These are phyloP conservation scores for Triplophysa bombifrons DNA, from an alignment of 2,797 vertebrate genomes.

Conservation along the genomic window DNA sequence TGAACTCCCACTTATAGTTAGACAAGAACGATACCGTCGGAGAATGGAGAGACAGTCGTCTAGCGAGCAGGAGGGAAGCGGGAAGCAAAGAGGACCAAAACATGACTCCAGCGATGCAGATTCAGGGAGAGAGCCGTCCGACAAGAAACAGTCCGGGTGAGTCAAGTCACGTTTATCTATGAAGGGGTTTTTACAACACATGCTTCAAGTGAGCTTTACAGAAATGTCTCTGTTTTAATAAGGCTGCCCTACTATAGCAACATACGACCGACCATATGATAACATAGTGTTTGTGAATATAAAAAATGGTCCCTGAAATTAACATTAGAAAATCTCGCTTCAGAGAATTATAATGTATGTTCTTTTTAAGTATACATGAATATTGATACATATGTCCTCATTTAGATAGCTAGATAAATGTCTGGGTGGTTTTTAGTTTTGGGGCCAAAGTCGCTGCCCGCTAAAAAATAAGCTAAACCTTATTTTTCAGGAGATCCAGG, in stretches of 20 bases:
- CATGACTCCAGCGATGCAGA: conserved; percentile 90
- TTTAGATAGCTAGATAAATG: not conserved
- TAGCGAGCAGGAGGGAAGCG: conserved; percentile 80
- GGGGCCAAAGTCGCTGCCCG: not conserved
- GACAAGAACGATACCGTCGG: conserved; percentile 79
- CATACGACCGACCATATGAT: not conserved
- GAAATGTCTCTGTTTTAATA: not conserved
- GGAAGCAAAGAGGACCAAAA: conserved; percentile 81
- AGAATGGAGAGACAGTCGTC: conserved; percentile 80
- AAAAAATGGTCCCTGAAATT: not conserved
- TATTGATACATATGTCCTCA: not conserved
- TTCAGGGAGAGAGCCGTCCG: conserved; percentile 79
- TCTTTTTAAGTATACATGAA: too few relatives aligned
- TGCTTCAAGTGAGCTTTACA: not conserved
- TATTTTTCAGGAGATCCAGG: not conserved
- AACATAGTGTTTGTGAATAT: not conserved
- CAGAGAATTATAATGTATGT: too few relatives aligned
- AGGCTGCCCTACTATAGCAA: too few relatives aligned
- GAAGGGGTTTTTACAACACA: not conserved
- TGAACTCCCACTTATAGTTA: conserved; percentile 75
- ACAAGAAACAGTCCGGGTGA: conserved; percentile 77
- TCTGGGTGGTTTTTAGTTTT: conserved; percentile 10
- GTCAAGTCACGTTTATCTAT: conserved; percentile 31
- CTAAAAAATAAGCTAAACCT: not conserved
- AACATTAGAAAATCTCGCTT: not conserved